These are phyloP conservation scores for Myodes glareolus DNA, from an alignment of 2,113 vertebrate genomes.

Conservation along the genomic window DNA sequence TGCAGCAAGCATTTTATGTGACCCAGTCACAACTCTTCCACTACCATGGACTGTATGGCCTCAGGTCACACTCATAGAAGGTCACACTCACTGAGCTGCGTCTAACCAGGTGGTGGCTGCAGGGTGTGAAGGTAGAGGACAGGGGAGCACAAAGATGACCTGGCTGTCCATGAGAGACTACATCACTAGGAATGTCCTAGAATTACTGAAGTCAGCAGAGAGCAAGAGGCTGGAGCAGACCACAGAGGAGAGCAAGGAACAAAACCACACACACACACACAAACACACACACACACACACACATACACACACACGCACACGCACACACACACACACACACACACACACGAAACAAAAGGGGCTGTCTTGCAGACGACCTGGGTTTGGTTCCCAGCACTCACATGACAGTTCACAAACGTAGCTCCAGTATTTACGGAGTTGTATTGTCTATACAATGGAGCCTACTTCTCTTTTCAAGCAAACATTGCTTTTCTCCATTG, in stretches of 20 bases:
- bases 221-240: background rate
- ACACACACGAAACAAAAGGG: no score
- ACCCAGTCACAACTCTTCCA: background rate
- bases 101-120: no score
- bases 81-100: background rate
- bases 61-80: background rate
- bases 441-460: background rate
- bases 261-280: no score
- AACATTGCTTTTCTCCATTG: background rate
- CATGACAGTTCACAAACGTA: background rate
- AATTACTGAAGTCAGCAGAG: no score
- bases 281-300: no score
- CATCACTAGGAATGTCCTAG: background rate
- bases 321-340: no score
- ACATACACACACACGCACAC: no score
- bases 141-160: background rate
- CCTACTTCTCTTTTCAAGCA: background rate
- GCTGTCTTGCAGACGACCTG: background rate
- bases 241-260: no score
- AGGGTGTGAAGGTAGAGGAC: background rate
- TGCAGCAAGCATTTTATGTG: no score
- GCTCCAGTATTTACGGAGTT: background rate
- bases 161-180: background rate
- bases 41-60: no score
- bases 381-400: no score